phyloP scores from a whole-genome alignment of 2,888 invertebrate genomes.

The Brachynemurus nebulosus region DNA sequence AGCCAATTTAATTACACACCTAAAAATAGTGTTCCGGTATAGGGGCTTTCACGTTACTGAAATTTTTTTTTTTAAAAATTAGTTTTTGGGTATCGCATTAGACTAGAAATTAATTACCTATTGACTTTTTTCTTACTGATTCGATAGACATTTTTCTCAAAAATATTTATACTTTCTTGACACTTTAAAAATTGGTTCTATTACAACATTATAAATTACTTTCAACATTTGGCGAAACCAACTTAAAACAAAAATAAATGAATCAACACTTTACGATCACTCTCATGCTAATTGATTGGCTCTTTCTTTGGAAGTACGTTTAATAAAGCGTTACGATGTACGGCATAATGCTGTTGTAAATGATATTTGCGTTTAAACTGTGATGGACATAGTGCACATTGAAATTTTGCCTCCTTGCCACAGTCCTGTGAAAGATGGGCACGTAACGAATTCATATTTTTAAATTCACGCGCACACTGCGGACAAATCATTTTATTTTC shows the following conservation, averaged over 20 bases:
- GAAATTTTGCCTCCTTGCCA: conserved; percentile 17
- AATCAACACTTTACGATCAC: background rate
- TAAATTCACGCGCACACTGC: conserved; percentile 20
- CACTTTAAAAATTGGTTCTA: no score
- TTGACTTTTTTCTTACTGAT: no score
- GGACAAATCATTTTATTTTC: conserved; percentile 15
- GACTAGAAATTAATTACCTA: no score
- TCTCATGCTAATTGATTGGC: background rate
- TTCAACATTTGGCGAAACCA: no score
- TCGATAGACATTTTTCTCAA: no score
- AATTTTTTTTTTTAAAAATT: no score
- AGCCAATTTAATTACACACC: no score
- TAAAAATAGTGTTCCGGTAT: no score
- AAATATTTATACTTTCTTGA: no score
- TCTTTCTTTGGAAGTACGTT: background rate
- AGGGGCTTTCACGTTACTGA: no score
- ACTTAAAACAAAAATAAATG: background rate
- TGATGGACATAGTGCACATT: conserved; percentile 17
- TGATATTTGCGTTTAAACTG: conserved; percentile 20
- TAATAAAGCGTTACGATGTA: conserved; percentile 5
- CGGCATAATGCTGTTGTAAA: conserved; percentile 15
- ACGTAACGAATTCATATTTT: conserved; percentile 18
- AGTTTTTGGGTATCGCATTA: no score
- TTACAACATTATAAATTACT: no score
- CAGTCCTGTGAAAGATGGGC: conserved; percentile 18